A percentile compares a stretch with the other conserved stretches of the same genome.
These are phyloP conservation scores for Campoplex nolae DNA, from an alignment of 2,888 invertebrate species.

Conservation along the genomic window DNA sequence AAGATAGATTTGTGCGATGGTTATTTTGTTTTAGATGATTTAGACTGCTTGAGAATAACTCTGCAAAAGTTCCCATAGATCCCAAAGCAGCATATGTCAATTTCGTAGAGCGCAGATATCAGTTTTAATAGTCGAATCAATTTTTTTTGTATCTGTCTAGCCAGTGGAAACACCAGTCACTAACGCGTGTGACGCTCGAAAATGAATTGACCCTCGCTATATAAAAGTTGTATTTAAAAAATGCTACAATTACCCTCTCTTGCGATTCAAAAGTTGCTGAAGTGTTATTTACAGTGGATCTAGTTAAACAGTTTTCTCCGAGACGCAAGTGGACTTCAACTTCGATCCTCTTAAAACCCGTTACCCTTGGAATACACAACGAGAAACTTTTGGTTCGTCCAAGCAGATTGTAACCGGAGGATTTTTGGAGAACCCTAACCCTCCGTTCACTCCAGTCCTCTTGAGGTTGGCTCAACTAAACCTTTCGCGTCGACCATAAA, in stretches of 20 bases:
- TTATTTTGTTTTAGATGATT: too few relatives aligned
- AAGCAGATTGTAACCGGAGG: slow-evolving; percentile 1
- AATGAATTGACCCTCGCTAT: neutral
- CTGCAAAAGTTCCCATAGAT: too few relatives aligned
- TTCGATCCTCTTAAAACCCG: slow-evolving; percentile 1
- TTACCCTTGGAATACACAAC: slow-evolving; percentile 9
- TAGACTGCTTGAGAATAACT: too few relatives aligned
- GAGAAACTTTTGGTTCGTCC: neutral
- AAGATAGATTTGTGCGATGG: too few relatives aligned
- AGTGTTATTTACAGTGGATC: neutral
- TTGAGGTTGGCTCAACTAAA: neutral
- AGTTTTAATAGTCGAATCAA: neutral
- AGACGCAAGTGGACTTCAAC: neutral
- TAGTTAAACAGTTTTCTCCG: neutral
- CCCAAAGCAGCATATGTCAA: neutral
- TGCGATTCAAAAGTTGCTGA: neutral
- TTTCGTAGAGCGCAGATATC: neutral
- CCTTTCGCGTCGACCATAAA: slow-evolving; percentile 1
- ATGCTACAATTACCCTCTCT: neutral
- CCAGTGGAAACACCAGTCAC: neutral
- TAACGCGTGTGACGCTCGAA: neutral
- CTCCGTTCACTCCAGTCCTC: neutral
- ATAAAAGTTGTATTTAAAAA: neutral
- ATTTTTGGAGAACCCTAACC: neutral
- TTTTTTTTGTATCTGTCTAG: neutral